Evolutionary conservation across 2,797 vertebrate genomes (phyloP).

Genomic region (Enteromius paludinosus): DNA sequence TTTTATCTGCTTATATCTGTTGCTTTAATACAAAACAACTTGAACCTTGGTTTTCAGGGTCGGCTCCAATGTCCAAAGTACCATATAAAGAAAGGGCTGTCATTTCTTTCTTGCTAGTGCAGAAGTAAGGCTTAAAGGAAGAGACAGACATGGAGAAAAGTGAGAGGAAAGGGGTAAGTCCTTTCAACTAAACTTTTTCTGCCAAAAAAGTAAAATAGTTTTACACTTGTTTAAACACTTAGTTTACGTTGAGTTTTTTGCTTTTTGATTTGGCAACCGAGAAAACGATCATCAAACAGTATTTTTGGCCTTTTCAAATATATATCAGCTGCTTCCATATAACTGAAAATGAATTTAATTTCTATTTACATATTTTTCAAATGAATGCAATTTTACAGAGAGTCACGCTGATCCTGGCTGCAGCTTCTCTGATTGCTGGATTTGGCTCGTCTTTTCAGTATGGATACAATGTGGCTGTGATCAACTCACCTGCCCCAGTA

Average conservation of each 20-base stretch:
- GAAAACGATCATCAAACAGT: not conserved
- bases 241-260: not conserved
- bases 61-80: conserved; percentile 59
- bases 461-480: conserved; percentile 89
- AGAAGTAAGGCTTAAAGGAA: conserved; percentile 63
- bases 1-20: conserved; percentile 10
- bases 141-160: conserved; percentile 31
- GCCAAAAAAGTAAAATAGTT: not conserved
- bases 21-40: conserved; percentile 14
- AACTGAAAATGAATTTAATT: not conserved
- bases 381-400: conserved; percentile 70
- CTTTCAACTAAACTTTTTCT: not conserved
- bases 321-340: not conserved
- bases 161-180: conserved; percentile 77
- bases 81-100: conserved; percentile 24
- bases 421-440: conserved; percentile 81
- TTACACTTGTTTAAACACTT: not conserved
- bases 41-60: conserved; percentile 8
- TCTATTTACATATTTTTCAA: conserved; percentile 27
- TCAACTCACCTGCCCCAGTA: conserved; percentile 89
- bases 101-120: not conserved
- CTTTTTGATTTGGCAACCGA: not conserved
- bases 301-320: not conserved
- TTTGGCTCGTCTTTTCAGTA: conserved; percentile 98
- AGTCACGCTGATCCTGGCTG: conserved; percentile 76